Conservation (phyloP, 2,888 invertebrate genomes). For the Himalopsyche tibetana region DNA sequence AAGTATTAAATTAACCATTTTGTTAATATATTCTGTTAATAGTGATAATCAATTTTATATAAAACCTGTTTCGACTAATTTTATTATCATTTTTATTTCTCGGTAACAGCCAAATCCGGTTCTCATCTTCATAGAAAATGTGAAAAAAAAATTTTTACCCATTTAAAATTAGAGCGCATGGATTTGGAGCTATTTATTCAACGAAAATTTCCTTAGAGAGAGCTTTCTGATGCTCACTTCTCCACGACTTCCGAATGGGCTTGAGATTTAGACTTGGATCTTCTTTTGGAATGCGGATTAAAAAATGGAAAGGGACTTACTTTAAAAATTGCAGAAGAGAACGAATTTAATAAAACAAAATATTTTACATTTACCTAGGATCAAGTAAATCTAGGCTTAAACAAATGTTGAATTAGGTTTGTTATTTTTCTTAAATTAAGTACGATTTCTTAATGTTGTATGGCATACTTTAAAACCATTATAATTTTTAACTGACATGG, state of each 20-base stretch:
- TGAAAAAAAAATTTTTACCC: too few relatives aligned
- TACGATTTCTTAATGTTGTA: too few relatives aligned
- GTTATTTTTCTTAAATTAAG: too few relatives aligned
- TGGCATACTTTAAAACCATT: too few relatives aligned
- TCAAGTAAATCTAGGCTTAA: background rate
- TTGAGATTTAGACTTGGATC: conserved; percentile 26
- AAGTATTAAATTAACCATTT: too few relatives aligned
- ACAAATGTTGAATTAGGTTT: background rate
- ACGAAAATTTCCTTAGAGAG: conserved; percentile 29
- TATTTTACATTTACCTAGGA: background rate
- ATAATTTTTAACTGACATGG: too few relatives aligned
- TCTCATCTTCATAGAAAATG: too few relatives aligned
- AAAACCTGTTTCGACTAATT: too few relatives aligned
- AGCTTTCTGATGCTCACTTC: conserved; percentile 34
- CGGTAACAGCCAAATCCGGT: too few relatives aligned
- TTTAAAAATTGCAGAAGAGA: conserved; percentile 2
- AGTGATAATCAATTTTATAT: too few relatives aligned
- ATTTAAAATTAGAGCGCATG: background rate
- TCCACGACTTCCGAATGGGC: conserved; percentile 26
- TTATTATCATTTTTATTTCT: too few relatives aligned
- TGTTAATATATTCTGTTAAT: too few relatives aligned
- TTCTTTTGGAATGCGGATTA: conserved; percentile 34
- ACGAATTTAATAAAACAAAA: conserved; percentile 12
- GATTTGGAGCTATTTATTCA: background rate
- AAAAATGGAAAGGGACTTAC: conserved; percentile 12